Base-by-base conservation (phyloP, 1,140 invertebrate genomes). In the Cherax destructor region DNA sequence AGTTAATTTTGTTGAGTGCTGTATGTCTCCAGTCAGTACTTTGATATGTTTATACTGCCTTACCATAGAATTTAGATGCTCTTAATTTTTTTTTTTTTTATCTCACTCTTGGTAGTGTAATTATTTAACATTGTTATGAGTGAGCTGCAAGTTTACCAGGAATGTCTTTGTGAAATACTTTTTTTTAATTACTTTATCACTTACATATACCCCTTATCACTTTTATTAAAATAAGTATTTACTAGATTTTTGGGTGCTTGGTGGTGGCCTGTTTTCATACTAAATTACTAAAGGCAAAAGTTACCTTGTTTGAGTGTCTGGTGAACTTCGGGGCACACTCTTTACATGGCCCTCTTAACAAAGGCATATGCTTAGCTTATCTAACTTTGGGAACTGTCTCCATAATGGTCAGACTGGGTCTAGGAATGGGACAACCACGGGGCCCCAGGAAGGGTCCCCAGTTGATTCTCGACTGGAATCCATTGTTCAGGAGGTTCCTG, bases 401-500 rank as follows among this genome's bases (percentile, higher is more conserved):
- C 74, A 50, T 50, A 65, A 61, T 85, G 83, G 83, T 85, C 83
- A 85, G 83, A 85, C 65, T 74, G 83, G 83, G 86, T 80, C 77
- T 80, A 65, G 86, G 59, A 88, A 88, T 65, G 59, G 56, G 18
- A 69, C 59, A 69, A 69, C 56, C 56, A 61, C 59, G 52, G 86
- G 74, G 41, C 77, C 86, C 41, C 77, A 88, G n/a, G 77, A 88
- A 50, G 86, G 59, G 41, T 79, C 77, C 77, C 76, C 86, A 79
- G 76, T 79, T 79, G 76, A 79, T 69, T 80, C 86, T 56, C 86
- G 77, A 80, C 59, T 85, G 47, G 83, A 65, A 47, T 85, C 83
- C 61, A 92, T 91, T 78, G 87, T 93, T 80, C 92, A 94, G 79
- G 93, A 94, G 78, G 93, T 93, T 30, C 94, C 94, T 47, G 94